phyloP scores from a whole-genome alignment of 2,888 invertebrate genomes.

The Lottia gigantea region DNA sequence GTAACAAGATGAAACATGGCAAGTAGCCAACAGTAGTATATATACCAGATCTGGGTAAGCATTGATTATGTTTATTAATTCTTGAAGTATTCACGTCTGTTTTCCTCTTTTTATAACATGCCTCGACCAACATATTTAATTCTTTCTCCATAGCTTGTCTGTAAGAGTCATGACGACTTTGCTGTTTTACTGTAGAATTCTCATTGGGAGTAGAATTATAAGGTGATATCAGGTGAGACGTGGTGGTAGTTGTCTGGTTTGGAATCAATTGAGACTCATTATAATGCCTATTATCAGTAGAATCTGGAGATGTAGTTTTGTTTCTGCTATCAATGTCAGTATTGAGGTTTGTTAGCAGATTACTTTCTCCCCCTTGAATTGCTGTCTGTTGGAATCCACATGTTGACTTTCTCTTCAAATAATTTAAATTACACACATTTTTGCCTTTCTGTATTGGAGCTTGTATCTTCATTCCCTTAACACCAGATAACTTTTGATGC shows the following conservation, averaged over 20 bases:
- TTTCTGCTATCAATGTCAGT: neutral
- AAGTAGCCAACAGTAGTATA: too few relatives aligned
- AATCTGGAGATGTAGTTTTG: neutral
- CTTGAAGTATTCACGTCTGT: neutral
- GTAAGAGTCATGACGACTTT: neutral
- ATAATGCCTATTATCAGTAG: neutral
- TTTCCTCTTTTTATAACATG: constrained; percentile 1
- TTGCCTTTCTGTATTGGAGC: too few relatives aligned
- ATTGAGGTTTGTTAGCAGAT: neutral
- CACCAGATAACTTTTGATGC: too few relatives aligned
- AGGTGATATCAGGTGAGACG: neutral
- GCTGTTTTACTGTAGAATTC: neutral
- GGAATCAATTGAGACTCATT: neutral
- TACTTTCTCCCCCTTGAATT: neutral
- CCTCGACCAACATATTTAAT: neutral
- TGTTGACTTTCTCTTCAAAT: neutral
- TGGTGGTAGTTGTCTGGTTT: neutral
- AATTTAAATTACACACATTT: neutral
- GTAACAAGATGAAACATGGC: too few relatives aligned
- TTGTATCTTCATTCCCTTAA: too few relatives aligned
- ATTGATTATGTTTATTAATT: too few relatives aligned
- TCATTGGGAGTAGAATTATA: neutral
- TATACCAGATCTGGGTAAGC: too few relatives aligned
- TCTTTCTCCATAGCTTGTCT: neutral
- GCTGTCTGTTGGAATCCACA: neutral